phyloP scores from a whole-genome alignment of 2,888 invertebrate species.

The Anaspis maculata region DNA sequence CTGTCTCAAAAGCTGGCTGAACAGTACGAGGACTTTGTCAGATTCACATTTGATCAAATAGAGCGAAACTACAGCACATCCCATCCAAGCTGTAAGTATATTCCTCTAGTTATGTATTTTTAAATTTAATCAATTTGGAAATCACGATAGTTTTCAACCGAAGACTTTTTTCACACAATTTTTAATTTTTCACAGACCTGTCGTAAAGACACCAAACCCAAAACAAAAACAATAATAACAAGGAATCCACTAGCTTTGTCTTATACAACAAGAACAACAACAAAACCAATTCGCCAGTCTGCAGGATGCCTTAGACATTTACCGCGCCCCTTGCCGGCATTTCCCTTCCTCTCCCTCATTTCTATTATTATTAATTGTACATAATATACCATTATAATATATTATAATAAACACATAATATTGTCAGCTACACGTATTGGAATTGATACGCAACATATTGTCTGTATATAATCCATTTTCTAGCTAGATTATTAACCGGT shows the following conservation, averaged over 20 bases:
- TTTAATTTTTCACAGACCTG: constrained; percentile 34
- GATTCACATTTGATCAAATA: constrained; percentile 97
- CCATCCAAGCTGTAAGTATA: constrained; percentile 41
- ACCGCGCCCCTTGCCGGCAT: constrained; percentile 33
- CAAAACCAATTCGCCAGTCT: constrained; percentile 25
- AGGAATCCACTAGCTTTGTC: too few relatives aligned
- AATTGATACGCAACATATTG: constrained; percentile 17
- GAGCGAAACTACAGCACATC: constrained; percentile 56
- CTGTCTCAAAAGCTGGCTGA: constrained; percentile 90
- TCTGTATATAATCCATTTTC: constrained; percentile 26
- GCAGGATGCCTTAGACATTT: constrained; percentile 32
- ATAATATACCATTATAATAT: constrained; percentile 25
- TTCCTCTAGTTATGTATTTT: constrained; percentile 2
- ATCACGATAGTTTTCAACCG: constrained; percentile 2
- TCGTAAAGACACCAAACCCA: too few relatives aligned
- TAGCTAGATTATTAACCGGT: constrained; percentile 9
- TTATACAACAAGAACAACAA: too few relatives aligned
- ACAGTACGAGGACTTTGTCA: constrained; percentile 97
- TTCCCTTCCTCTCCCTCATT: constrained; percentile 10
- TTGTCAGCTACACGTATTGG: too few relatives aligned
- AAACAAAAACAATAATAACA: too few relatives aligned
- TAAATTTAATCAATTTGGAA: constrained; percentile 2
- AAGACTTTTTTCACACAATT: too few relatives aligned
- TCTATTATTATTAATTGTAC: constrained; percentile 21
- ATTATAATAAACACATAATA: constrained; percentile 22